Evolutionary conservation across 2,797 vertebrate species (phyloP).

Genomic region (Decapterus maruadsi): DNA sequence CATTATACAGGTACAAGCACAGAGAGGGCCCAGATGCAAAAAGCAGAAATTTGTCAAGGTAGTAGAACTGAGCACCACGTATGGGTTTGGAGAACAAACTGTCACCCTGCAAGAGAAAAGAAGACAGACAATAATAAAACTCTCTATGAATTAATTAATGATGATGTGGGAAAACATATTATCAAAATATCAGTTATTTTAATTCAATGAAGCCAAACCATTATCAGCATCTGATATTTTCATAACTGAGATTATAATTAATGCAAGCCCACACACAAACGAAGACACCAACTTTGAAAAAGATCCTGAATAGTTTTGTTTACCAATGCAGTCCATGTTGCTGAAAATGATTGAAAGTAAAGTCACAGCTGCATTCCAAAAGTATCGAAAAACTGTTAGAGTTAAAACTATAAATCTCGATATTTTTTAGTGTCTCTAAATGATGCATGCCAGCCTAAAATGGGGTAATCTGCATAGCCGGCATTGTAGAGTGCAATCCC

Average conservation of each 20-base stretch:
- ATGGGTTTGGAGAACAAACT: constrained; percentile 83
- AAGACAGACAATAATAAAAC: constrained; percentile 9
- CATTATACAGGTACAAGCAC: constrained; percentile 84
- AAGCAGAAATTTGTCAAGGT: constrained; percentile 91
- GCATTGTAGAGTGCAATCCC: background rate
- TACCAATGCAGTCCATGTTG: background rate
- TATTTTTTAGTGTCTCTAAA: constrained; percentile 1
- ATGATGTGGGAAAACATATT: background rate
- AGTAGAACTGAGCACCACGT: constrained; percentile 91
- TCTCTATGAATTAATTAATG: background rate
- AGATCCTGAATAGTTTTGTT: background rate
- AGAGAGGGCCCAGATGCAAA: constrained; percentile 87
- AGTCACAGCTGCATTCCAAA: background rate
- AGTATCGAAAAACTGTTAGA: background rate
- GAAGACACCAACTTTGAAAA: background rate
- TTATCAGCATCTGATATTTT: too few species aligned
- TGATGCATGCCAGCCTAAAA: background rate
- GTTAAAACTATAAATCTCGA: background rate
- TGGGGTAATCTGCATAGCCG: background rate
- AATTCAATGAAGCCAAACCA: background rate
- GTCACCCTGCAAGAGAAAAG: constrained; percentile 78
- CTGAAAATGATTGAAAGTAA: background rate
- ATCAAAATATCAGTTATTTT: background rate
- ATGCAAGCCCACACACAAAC: background rate
- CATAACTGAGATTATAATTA: background rate